These are phyloP conservation scores for Zosterops japonicus DNA, from an alignment of 2,113 vertebrate species.

Conservation along the genomic window DNA sequence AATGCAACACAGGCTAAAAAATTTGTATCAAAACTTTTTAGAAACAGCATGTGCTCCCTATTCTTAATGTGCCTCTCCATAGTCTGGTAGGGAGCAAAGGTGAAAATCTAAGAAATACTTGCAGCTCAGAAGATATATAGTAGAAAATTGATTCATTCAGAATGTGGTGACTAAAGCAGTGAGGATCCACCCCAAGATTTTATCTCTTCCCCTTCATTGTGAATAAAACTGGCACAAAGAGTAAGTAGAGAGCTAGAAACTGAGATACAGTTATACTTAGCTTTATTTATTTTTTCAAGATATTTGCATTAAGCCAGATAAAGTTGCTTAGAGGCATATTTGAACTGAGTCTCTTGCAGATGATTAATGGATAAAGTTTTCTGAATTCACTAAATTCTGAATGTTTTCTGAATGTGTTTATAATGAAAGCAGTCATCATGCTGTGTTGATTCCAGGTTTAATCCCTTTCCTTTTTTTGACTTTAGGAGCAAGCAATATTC, in stretches of 20 bases:
- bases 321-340: not conserved
- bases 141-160: not conserved
- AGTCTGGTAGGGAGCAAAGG: not conserved
- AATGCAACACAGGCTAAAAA: not conserved
- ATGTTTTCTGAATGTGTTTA: not conserved
- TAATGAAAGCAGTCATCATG: not conserved
- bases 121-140: not conserved
- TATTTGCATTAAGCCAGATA: not conserved
- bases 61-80: not conserved
- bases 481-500: not conserved
- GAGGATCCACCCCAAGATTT: not conserved
- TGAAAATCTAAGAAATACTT: not conserved
- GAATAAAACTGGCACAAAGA: not conserved
- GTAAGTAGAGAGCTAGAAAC: not conserved
- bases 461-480: not conserved
- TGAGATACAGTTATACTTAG: not conserved
- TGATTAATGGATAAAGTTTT: not conserved
- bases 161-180: not conserved
- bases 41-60: not conserved
- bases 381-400: not conserved
- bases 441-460: not conserved
- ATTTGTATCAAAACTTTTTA: not conserved
- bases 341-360: not conserved
- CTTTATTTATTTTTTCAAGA: not conserved
- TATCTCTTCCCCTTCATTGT: not conserved